Evolutionary conservation across 2,113 vertebrate genomes (phyloP).

Genomic region (Emydocephalus ijimae): DNA sequence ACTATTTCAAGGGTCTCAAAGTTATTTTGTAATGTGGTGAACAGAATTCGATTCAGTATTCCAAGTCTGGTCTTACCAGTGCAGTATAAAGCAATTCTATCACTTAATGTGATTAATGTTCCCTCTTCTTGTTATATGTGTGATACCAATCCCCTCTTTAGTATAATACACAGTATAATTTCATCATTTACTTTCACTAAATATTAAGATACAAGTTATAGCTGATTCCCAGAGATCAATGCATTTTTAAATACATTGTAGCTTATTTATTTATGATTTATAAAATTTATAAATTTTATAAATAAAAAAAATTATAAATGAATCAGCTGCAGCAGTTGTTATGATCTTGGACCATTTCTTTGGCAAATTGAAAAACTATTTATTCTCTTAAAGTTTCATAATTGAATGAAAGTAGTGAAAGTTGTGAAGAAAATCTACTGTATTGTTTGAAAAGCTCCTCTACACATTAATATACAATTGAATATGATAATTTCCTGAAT

Average conservation of each 20-base stretch:
- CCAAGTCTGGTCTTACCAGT: background rate
- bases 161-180: background rate
- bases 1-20: background rate
- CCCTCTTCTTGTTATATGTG: background rate
- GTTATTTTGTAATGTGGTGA: background rate
- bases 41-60: background rate
- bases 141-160: background rate
- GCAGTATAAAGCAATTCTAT: too few species aligned
- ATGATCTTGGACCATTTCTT: background rate
- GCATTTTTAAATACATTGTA: background rate
- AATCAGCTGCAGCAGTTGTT: background rate
- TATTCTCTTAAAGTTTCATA: background rate
- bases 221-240: background rate
- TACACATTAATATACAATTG: background rate
- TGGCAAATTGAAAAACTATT: background rate
- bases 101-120: background rate
- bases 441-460: background rate
- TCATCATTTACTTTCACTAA: background rate
- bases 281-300: too few species aligned
- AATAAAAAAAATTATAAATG: too few species aligned
- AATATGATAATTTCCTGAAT: background rate
- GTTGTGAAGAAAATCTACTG: background rate
- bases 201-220: background rate
- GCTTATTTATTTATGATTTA: too few species aligned
- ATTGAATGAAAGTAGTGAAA: background rate